Evolutionary conservation across 2,797 vertebrate genomes (phyloP), one percentile per base, ranked within the genome.

Genomic region (Fratercula arctica): DNA sequence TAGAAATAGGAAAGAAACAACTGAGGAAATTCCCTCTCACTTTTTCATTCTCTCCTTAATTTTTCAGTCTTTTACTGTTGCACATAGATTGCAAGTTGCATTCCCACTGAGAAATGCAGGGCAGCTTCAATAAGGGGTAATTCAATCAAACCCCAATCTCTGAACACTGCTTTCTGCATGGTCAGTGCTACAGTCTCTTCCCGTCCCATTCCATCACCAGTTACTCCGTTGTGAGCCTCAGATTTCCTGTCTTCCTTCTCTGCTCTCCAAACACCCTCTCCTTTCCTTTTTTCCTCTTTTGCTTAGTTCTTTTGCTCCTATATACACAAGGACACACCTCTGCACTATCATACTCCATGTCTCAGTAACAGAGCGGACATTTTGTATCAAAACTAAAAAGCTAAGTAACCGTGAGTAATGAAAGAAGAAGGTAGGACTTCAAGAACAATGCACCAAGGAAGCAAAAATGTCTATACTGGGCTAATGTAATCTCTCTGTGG

Each of bases 11-110:
- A 66, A 91, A 84, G 43, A 78, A 85, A 63, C 35, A 76, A 84
- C 79, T 33, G 31, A 72, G 35, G n/a, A 67, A 93, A 84, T 31
- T 89, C 39, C 16, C 23, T 63, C 39, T 94, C 56, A 24, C 41
- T 85, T 93, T 94, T 96, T 79, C 50, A 48, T 75, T 90, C 45
- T 81, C 31, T 83, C 68, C 45, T 88, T 90, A 35, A 37, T 61
- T 90, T 90, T 75, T 53, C 48, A 87, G 1, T 63, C 35, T 74
- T 85, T 57, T 31, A 45, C 23, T 73, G 61, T 66, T 35, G 35
- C 77, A 90, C 48, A 59, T 16, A 35, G 26, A 77, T 63, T 84
- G 29, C 59, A 74, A 70, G 33, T 56, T 74, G 43, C 39, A 70
- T 59, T 76, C 31, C 43, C 59, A 56, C 26, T 33, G 48, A 89